Evolutionary conservation across 2,888 invertebrate genomes (phyloP).

Genomic region (Ferrisia virgata): DNA sequence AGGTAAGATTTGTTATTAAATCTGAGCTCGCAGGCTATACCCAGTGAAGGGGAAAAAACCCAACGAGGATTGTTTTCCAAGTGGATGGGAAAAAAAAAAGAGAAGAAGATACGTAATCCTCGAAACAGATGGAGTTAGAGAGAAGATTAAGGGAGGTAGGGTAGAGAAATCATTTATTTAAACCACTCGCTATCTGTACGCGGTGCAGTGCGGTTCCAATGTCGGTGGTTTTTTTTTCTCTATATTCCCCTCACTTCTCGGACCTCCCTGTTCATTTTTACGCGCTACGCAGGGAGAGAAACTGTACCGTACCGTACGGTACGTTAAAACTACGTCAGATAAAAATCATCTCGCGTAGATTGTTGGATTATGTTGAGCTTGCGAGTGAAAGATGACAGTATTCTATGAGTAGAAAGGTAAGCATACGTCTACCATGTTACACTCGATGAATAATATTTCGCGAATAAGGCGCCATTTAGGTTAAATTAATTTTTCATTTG

Average conservation of each 20-base stretch:
- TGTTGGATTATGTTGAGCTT: not conserved
- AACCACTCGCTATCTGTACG: not conserved
- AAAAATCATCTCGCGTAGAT: slow-evolving; percentile 17
- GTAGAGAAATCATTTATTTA: not conserved
- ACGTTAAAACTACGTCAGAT: slow-evolving; percentile 4
- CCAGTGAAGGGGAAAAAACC: not conserved
- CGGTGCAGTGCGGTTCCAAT: not conserved
- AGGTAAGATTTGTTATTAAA: not conserved
- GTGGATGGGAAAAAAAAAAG: not conserved
- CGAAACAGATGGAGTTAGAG: not conserved
- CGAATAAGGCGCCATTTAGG: not conserved
- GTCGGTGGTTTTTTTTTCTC: not conserved
- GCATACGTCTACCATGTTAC: not conserved
- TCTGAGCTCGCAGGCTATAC: not conserved
- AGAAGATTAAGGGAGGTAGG: not conserved
- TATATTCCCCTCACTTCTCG: not conserved
- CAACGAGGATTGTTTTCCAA: not conserved
- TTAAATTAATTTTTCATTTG: slow-evolving; percentile 9
- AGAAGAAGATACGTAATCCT: not conserved
- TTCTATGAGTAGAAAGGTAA: too few species aligned
- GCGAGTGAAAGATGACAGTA: not conserved
- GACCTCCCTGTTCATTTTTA: not conserved
- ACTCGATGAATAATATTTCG: not conserved
- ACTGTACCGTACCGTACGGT: not conserved
- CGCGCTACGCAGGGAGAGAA: not conserved